Evolutionary conservation across 1,140 invertebrate species (phyloP).

Genomic region (Nasonia longicornis): DNA sequence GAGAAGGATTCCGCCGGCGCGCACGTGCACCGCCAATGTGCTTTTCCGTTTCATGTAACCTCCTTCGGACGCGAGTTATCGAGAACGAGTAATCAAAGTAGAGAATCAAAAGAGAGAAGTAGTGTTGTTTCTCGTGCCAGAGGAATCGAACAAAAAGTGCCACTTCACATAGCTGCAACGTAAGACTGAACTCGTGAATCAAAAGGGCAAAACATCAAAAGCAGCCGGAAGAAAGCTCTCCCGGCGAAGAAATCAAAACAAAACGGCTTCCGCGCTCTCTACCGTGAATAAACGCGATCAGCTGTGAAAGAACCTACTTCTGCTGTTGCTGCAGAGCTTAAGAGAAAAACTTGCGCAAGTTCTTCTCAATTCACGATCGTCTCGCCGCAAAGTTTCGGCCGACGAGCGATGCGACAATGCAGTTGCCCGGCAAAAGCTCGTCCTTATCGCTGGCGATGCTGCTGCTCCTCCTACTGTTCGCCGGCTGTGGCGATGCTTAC

Average conservation of each 20-base stretch:
- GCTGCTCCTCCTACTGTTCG: constrained; percentile 56
- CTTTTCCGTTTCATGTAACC: neutral
- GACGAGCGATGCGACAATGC: constrained; percentile 63
- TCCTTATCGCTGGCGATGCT: constrained; percentile 58
- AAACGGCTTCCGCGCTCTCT: neutral
- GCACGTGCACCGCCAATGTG: too few relatives aligned
- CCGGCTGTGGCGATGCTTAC: constrained; percentile 70
- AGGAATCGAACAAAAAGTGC: neutral
- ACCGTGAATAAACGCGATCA: neutral
- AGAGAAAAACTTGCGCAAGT: neutral
- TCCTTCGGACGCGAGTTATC: neutral
- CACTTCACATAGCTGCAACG: too few relatives aligned
- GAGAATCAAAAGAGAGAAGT: neutral
- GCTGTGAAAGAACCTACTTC: neutral
- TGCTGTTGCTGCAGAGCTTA: constrained; percentile 47
- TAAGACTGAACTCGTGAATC: neutral
- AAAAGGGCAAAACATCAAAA: neutral
- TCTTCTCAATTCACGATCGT: neutral
- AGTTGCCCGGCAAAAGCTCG: constrained; percentile 55
- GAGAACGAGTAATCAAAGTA: neutral
- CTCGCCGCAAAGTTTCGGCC: neutral
- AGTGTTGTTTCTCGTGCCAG: neutral
- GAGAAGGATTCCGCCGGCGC: neutral
- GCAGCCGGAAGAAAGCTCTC: too few relatives aligned
- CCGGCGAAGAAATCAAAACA: neutral